These are phyloP conservation scores for Eriosoma lanigerum DNA, from an alignment of 1,140 invertebrate genomes.

Conservation along the genomic window DNA sequence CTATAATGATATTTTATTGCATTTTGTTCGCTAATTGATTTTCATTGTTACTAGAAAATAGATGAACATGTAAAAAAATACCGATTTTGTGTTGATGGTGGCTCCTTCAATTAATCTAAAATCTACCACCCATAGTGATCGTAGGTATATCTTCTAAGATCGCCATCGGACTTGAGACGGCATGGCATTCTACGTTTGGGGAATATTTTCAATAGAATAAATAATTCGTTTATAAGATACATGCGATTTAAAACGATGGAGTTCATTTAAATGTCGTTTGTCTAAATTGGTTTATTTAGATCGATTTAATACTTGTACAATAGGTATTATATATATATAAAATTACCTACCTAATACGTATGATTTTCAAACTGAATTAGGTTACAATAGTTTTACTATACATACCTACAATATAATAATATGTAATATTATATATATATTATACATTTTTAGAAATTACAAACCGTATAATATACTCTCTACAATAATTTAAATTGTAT, in stretches of 20 bases:
- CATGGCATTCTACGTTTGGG: neutral
- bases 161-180: neutral
- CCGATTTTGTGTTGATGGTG: neutral
- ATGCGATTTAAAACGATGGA: too few relatives aligned
- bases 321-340: neutral
- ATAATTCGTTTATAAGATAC: neutral
- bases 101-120: neutral
- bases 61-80: too few relatives aligned
- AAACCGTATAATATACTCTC: conserved; percentile 4
- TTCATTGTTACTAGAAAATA: neutral
- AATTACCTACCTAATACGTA: neutral
- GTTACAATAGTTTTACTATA: conserved; percentile 23
- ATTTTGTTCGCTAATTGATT: conserved; percentile 11
- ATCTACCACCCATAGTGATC: neutral
- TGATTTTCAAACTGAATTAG: neutral
- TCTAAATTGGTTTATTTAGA: too few relatives aligned
- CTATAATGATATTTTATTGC: neutral
- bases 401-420: too few relatives aligned
- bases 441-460: conserved; percentile 16
- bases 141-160: neutral
- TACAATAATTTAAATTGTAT: too few relatives aligned
- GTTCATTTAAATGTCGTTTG: too few relatives aligned
- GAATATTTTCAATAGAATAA: neutral
- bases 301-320: neutral
- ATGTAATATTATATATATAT: neutral